Conservation (phyloP, 2,888 invertebrate genomes). For the Eutolmus rufibarbis region DNA sequence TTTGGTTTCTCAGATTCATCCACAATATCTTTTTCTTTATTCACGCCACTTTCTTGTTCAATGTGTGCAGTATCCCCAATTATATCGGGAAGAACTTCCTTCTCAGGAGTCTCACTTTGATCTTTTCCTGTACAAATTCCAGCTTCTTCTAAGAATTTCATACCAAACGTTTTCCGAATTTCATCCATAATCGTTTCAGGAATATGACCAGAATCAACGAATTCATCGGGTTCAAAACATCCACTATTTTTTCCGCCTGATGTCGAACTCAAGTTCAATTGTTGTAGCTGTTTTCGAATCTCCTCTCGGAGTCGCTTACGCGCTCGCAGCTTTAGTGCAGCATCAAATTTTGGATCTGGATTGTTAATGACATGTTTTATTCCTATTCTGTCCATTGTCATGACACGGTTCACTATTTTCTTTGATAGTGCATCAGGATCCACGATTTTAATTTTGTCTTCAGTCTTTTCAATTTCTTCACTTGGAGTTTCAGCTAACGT, state of each 20-base stretch:
- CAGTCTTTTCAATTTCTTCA: background rate
- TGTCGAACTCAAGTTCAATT: conserved; percentile 48
- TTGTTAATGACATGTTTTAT: conserved; percentile 61
- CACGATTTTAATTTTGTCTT: background rate
- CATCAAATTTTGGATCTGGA: conserved; percentile 58
- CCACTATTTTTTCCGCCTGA: conserved; percentile 28
- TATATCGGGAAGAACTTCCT: background rate
- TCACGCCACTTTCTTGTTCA: background rate
- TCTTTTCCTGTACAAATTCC: background rate
- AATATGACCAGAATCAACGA: conserved; percentile 57
- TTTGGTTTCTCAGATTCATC: background rate
- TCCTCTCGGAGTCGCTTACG: conserved; percentile 57
- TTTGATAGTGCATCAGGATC: conserved; percentile 48
- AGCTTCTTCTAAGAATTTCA: conserved; percentile 50
- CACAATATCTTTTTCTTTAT: background rate
- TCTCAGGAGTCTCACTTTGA: background rate
- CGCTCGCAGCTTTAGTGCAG: conserved; percentile 57
- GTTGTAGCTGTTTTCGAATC: conserved; percentile 57
- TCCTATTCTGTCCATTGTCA: conserved; percentile 58
- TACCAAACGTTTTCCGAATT: conserved; percentile 58
- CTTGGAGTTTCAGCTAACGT: background rate
- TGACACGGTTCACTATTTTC: conserved; percentile 54
- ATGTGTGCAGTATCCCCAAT: background rate
- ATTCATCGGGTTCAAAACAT: conserved; percentile 56
- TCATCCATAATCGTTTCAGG: conserved; percentile 57